Evolutionary conservation across 30 jellyfish, hydroid and myxozoan genomes (phyloP).

Genomic region (Catostylus mosaicus): DNA sequence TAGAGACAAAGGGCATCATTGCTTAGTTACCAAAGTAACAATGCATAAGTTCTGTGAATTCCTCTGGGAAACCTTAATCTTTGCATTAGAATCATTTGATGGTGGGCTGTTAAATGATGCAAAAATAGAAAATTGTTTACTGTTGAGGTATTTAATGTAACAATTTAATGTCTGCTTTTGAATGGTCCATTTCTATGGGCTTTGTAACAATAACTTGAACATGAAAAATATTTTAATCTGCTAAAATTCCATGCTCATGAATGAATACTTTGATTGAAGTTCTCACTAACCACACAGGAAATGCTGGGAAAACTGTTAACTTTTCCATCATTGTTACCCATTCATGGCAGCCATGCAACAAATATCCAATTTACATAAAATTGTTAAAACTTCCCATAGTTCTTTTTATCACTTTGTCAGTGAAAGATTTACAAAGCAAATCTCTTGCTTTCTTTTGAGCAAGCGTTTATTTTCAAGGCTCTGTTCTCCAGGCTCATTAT

Average conservation of each 20-base stretch:
- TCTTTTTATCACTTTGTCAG: not conserved
- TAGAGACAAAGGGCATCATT: no score
- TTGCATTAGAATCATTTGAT: not conserved
- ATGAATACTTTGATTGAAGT: not conserved
- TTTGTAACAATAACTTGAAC: not conserved
- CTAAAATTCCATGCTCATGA: slow-evolving; percentile 3
- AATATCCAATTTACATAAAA: not conserved
- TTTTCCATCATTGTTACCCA: not conserved
- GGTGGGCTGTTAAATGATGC: not conserved
- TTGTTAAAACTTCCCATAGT: not conserved
- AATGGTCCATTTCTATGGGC: not conserved
- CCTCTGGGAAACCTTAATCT: no score
- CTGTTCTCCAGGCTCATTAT: no score
- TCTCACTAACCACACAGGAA: not conserved
- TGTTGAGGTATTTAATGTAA: not conserved
- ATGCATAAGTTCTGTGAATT: no score
- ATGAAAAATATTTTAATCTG: slow-evolving; percentile 4
- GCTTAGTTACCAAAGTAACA: no score
- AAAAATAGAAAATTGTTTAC: not conserved
- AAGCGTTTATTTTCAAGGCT: no score
- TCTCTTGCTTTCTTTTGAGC: no score
- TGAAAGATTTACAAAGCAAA: not conserved
- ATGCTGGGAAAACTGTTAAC: not conserved
- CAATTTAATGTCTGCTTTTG: not conserved
- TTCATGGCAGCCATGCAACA: not conserved